Conservation (phyloP, 1,140 invertebrate species). For the Ceratoteleas bidentatus region DNA sequence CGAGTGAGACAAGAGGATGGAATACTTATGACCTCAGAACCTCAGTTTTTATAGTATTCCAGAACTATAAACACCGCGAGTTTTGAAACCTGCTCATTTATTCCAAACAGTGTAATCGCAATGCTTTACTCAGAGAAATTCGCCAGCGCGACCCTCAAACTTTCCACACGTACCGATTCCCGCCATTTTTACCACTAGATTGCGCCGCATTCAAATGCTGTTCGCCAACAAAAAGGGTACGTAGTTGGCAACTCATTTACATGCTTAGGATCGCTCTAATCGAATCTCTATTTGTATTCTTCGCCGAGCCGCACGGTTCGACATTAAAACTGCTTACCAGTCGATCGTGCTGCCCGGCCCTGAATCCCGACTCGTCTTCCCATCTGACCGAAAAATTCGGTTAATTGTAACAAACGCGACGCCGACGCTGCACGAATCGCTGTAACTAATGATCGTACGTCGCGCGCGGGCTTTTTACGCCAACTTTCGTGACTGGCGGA, state of each 20-base stretch:
- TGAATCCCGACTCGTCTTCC: not conserved
- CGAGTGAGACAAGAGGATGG: too few relatives aligned
- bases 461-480: conserved; percentile 21
- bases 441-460: conserved; percentile 48
- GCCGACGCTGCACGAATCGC: conserved; percentile 33
- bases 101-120: too few relatives aligned
- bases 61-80: too few relatives aligned
- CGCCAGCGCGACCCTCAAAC: conserved; percentile 28
- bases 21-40: too few relatives aligned
- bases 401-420: conserved; percentile 16
- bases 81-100: too few relatives aligned
- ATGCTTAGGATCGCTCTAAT: conserved; percentile 52
- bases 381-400: conserved; percentile 19
- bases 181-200: conserved; percentile 42
- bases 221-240: conserved; percentile 25
- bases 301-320: conserved; percentile 28
- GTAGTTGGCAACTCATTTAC: conserved; percentile 54
- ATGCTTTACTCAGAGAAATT: conserved; percentile 21
- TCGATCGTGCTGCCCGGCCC: not conserved
- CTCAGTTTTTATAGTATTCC: too few relatives aligned
- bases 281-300: conserved; percentile 58
- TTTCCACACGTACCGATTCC: conserved; percentile 38
- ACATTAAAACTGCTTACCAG: conserved; percentile 27
- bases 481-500: conserved; percentile 49
- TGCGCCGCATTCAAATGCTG: conserved; percentile 49